A percentile compares a stretch with the other conserved stretches of the same genome.
phyloP scores from a whole-genome alignment of 2,888 invertebrate genomes.

The Pandemis cinnamomeana region DNA sequence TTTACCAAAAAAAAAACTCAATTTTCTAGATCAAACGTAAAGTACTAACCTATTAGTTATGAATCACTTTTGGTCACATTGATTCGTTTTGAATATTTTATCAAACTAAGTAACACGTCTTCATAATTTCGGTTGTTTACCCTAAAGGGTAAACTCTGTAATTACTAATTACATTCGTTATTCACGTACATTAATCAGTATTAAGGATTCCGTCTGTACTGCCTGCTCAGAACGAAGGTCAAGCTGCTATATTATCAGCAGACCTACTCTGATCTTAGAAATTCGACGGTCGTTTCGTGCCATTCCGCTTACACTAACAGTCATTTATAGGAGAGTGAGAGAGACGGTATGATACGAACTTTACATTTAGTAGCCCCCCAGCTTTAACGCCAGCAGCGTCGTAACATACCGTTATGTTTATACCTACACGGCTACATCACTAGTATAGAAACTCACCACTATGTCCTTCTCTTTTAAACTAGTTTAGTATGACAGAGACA shows the following conservation, averaged over 20 bases:
- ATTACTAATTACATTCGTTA: slow-evolving; percentile 20
- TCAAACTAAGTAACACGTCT: not conserved
- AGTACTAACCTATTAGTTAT: too few species aligned
- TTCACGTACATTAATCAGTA: slow-evolving; percentile 24
- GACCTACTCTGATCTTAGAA: too few species aligned
- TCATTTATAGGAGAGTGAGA: too few species aligned
- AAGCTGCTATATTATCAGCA: slow-evolving; percentile 7
- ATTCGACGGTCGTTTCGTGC: too few species aligned
- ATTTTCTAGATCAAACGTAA: too few species aligned
- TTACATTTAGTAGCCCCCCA: too few species aligned
- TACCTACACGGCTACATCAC: not conserved
- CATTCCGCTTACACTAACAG: too few species aligned
- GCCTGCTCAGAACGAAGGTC: slow-evolving; percentile 7
- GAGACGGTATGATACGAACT: too few species aligned
- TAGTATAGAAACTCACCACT: not conserved
- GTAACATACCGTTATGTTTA: not conserved
- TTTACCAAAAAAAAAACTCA: too few species aligned
- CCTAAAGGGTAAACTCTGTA: slow-evolving; percentile 11
- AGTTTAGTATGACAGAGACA: not conserved
- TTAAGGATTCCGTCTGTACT: slow-evolving; percentile 26
- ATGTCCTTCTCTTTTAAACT: not conserved
- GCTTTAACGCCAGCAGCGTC: too few species aligned
- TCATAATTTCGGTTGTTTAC: slow-evolving; percentile 9
- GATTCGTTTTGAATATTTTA: not conserved
- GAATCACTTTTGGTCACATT: not conserved